Evolutionary conservation across 2,888 invertebrate species (phyloP).

Genomic region (Tetragonula carbonaria): DNA sequence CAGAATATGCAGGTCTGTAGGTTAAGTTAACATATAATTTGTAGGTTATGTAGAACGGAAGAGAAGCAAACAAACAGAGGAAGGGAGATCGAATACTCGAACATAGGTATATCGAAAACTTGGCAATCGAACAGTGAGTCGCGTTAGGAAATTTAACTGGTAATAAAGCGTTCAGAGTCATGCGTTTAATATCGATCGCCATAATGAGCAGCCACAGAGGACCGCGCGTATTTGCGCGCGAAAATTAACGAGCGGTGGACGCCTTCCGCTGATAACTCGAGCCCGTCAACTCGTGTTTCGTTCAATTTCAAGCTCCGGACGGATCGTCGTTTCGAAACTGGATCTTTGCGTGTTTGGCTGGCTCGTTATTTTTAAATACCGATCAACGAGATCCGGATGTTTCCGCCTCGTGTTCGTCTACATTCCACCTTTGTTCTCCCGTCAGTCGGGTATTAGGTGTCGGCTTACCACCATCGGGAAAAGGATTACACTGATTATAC

Average conservation of each 20-base stretch:
- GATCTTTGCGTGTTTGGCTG: conserved; percentile 45
- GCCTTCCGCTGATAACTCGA: conserved; percentile 43
- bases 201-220: conserved; percentile 28
- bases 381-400: conserved; percentile 58
- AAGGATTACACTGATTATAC: conserved; percentile 58
- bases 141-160: not conserved
- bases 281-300: conserved; percentile 50
- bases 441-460: conserved; percentile 9
- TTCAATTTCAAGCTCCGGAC: conserved; percentile 43
- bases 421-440: conserved; percentile 9
- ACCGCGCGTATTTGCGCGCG: conserved; percentile 7
- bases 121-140: not conserved
- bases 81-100: too few relatives aligned
- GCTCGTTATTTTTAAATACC: conserved; percentile 69
- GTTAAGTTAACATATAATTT: too few relatives aligned
- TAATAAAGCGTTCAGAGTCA: conserved; percentile 1
- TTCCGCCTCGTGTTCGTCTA: not conserved
- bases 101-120: not conserved
- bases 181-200: not conserved
- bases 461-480: conserved; percentile 51
- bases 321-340: conserved; percentile 46
- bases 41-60: not conserved
- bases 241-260: conserved; percentile 42
- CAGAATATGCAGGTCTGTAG: too few relatives aligned
- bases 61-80: not conserved